Conservation (phyloP, 2,797 vertebrate genomes). For the Cetoscarus ocellatus region DNA sequence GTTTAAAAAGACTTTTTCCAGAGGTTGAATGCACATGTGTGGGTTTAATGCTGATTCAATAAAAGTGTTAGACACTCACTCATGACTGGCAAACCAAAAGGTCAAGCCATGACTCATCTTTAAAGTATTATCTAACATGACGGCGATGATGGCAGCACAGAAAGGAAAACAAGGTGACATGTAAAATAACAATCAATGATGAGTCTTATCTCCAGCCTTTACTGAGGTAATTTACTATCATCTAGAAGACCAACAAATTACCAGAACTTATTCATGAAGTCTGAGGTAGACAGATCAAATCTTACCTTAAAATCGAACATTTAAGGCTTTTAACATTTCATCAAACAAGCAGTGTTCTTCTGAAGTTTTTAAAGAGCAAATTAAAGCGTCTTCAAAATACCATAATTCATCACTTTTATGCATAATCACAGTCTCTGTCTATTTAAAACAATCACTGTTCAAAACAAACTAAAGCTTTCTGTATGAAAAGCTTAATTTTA, state of each 20-base stretch:
- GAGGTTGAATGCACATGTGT: neutral
- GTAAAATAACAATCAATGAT: neutral
- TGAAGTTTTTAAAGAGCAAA: no score
- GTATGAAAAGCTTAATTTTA: neutral
- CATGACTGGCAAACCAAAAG: neutral
- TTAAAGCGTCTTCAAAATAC: no score
- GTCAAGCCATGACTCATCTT: neutral
- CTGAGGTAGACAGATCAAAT: neutral
- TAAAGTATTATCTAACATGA: neutral
- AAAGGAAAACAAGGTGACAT: neutral
- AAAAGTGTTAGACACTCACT: neutral
- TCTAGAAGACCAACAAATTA: neutral
- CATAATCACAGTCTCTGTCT: no score
- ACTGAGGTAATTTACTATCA: neutral
- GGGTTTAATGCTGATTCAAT: neutral
- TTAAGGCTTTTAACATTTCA: neutral
- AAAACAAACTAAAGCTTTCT: neutral
- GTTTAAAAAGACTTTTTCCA: no score
- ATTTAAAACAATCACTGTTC: neutral
- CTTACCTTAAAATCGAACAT: no score
- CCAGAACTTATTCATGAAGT: neutral
- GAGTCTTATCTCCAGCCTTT: neutral
- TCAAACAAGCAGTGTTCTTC: neutral
- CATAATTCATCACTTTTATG: neutral
- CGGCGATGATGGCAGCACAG: neutral